Evolutionary conservation across 2,797 vertebrate species (phyloP), one percentile per base, ranked within the genome.

Genomic region (Helicolenus hilgendorfi): DNA sequence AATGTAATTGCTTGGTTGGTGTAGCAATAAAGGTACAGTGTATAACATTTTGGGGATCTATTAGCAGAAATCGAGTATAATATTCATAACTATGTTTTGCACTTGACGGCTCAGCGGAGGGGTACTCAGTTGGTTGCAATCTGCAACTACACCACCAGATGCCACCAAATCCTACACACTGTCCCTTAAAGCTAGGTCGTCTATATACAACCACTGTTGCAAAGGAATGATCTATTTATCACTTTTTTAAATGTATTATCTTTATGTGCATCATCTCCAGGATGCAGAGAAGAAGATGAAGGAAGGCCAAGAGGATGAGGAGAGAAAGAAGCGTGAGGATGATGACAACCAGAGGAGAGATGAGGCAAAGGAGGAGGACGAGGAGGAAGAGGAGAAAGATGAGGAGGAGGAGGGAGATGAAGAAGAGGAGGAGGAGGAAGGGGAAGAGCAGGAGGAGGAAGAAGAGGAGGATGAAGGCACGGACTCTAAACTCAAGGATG

Each of bases 231-330:
- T 31, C 18, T 14, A 38, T 38, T 26, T 0, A 27, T 73, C 1
- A 18, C 8, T 27, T 45, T 45, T 74, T 76, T 36, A 24, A 3
- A 58, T 14, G 24, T 29, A 2, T 10, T 6, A 49, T 59, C 0
- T 33, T 26, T 8, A 9, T 64, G 15, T 55, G 15, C 18, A 33
- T 62, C 27, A 20, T 2, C 63, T 76, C 11, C 80, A 98, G 97
- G 98, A 97, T 11, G 85, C 95, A 6, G 97, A 98, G 89, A 98
- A 95, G 84, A 97, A 96, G 74, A 98, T 98, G 97, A 98, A 97
- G 81, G 97, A 98, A 59, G 79, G 88, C 69, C 97, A 97, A 80
- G 96, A 97, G 38, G 96, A 97, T 65, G 96, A 97, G 33, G 97
- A 97, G 82, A 92, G 96, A 33, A 96, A 97, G 90, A 96, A 92